Evolutionary conservation across 2,888 invertebrate genomes (phyloP).

Genomic region (Tortricodes alternella): DNA sequence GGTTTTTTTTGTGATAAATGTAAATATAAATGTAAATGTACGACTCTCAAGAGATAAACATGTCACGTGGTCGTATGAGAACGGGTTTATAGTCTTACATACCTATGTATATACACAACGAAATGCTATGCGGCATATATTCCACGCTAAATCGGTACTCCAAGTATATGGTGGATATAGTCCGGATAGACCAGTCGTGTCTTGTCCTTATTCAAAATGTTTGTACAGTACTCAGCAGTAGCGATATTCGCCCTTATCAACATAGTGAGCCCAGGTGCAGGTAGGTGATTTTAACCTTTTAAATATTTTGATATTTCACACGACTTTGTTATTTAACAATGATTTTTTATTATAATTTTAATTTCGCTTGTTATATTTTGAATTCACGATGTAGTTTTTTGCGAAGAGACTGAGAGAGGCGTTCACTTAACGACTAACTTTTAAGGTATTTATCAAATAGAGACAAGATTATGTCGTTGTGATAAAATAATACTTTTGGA

Average conservation of each 20-base stretch:
- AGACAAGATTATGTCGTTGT: too few species aligned
- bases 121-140: constrained; percentile 5
- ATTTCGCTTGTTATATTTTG: too few species aligned
- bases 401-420: too few species aligned
- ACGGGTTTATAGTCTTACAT: constrained; percentile 4
- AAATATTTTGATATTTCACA: too few species aligned
- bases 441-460: too few species aligned
- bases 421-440: too few species aligned
- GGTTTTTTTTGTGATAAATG: not conserved
- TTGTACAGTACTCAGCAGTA: not conserved
- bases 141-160: constrained; percentile 4
- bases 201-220: constrained; percentile 11
- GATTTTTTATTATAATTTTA: too few species aligned
- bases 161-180: constrained; percentile 5
- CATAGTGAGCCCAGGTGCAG: constrained; percentile 3
- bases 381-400: too few species aligned
- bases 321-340: not conserved
- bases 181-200: constrained; percentile 3
- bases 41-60: not conserved
- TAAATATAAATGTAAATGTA: too few species aligned
- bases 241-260: not conserved
- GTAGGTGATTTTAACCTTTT: constrained; percentile 1
- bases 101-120: not conserved
- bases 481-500: too few species aligned
- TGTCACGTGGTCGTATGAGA: constrained; percentile 3